These are phyloP conservation scores for Therioaphis trifolii DNA, from an alignment of 2,888 invertebrate genomes.

Conservation along the genomic window DNA sequence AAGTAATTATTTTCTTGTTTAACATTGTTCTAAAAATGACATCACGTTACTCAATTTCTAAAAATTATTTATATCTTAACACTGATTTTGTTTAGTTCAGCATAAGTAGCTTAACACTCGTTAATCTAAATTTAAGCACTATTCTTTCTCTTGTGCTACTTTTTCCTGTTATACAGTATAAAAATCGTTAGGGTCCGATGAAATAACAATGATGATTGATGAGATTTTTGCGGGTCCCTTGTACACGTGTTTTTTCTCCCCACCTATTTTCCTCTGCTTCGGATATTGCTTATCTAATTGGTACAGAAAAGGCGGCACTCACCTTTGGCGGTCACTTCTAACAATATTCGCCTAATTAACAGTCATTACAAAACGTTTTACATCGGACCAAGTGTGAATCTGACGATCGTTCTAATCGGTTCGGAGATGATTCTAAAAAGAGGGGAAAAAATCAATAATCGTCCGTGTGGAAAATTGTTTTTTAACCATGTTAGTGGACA, in stretches of 20 bases:
- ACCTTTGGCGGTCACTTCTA: conserved; percentile 48
- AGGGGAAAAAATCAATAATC: conserved; percentile 54
- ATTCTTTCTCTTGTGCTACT: conserved; percentile 18
- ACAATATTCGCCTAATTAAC: conserved; percentile 48
- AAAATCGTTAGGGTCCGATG: conserved; percentile 60
- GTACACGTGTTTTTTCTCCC: conserved; percentile 36
- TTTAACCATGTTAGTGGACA: conserved; percentile 61
- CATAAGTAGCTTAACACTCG: conserved; percentile 11
- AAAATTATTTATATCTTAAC: conserved; percentile 39
- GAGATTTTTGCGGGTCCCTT: conserved; percentile 54
- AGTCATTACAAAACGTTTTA: conserved; percentile 48
- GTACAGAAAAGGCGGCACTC: conserved; percentile 4
- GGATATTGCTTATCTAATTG: conserved; percentile 51
- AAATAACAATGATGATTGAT: conserved; percentile 62
- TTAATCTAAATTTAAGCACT: conserved; percentile 61
- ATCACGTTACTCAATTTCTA: conserved; percentile 33
- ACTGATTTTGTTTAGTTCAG: conserved; percentile 5
- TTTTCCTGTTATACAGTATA: conserved; percentile 27
- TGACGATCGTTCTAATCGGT: conserved; percentile 40
- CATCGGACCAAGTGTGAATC: background rate
- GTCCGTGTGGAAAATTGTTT: conserved; percentile 60
- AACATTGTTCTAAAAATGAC: conserved; percentile 29
- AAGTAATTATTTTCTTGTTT: conserved; percentile 5
- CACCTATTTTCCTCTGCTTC: conserved; percentile 1
- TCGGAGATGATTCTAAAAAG: conserved; percentile 26